Conservation (phyloP, 2,797 vertebrate species). For the Momotus momota region DNA sequence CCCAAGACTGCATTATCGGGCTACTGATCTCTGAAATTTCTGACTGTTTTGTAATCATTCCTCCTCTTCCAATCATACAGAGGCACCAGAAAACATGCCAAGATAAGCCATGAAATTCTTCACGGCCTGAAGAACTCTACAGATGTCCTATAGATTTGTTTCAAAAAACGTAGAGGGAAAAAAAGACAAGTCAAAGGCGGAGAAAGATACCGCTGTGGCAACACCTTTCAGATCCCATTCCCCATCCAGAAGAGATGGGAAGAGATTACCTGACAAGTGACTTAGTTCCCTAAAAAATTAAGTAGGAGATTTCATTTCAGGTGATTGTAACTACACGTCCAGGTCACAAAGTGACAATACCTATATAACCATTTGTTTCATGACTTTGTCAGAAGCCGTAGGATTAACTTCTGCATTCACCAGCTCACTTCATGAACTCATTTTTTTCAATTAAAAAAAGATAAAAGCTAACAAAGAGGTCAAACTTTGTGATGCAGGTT, state of each 20-base stretch:
- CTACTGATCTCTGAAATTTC: not conserved
- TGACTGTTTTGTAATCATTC: not conserved
- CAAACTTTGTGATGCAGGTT: accelerated
- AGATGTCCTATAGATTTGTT: not conserved
- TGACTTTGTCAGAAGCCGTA: not conserved
- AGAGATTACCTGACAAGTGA: not conserved
- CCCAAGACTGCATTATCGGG: not conserved
- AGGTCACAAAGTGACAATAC: not conserved
- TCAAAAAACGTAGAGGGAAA: not conserved
- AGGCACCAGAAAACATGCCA: not conserved
- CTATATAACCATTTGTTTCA: not conserved
- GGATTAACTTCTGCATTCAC: not conserved
- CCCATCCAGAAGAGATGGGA: not conserved
- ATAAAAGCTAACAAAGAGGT: not conserved
- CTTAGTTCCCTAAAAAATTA: not conserved
- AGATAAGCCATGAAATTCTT: not conserved
- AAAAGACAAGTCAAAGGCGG: not conserved
- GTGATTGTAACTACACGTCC: not conserved
- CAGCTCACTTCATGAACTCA: accelerated
- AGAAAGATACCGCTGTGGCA: not conserved
- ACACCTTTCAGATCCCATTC: not conserved
- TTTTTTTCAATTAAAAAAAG: not conserved
- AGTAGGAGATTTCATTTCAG: not conserved
- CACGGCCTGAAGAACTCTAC: not conserved
- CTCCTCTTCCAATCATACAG: not conserved